Evolutionary conservation across 1,140 invertebrate species (phyloP), one percentile per base, ranked within the genome.

Genomic region (Drosophila sechellia): DNA sequence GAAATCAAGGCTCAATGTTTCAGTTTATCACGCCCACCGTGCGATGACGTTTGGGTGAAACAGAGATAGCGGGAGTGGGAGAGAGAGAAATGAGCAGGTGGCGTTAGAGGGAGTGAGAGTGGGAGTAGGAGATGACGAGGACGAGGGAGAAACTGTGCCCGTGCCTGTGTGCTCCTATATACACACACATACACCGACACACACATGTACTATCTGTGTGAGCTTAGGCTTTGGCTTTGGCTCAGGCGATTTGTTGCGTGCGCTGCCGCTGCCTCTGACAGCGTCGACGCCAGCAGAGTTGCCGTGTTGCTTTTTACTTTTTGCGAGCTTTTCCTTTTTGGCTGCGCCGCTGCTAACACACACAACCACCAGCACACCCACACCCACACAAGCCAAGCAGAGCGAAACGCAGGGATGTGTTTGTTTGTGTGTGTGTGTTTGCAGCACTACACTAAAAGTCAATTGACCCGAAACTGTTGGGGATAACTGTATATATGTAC

Each of bases 161-260:
- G 31, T 60, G 64, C 70, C 15, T 57, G 45, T 74, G 58, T 39
- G 50, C 37, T 39, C 35, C 31, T 49, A 35, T 13, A 48, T 58
- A 46, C 27, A 31, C 27, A 31, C 27, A 8, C 27, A 31, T 31
- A 31, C 27, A 31, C 25, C 49, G 25, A 35, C 10, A 48, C 48
- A 46, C 27, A 66, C 63, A 35, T 42, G 43, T 68, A 22, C 20
- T 22, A 40, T 52, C n/a, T 69, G 56, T 58, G 72, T 71, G 65
- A 86, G 78, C 78, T 87, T 86, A 86, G 83, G 78, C 64, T 77
- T 84, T 76, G 59, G 77, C 59, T 57, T 58, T 68, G 39, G 77
- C 81, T 81, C 63, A 81, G 68, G 74, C 83, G 83, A 85, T 86
- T 85, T 85, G 81, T 85, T 86, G 81, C 81, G 83, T 85, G 81